These are phyloP conservation scores for Oreonectes daqikongensis DNA, from an alignment of 2,797 vertebrate species.

Conservation along the genomic window DNA sequence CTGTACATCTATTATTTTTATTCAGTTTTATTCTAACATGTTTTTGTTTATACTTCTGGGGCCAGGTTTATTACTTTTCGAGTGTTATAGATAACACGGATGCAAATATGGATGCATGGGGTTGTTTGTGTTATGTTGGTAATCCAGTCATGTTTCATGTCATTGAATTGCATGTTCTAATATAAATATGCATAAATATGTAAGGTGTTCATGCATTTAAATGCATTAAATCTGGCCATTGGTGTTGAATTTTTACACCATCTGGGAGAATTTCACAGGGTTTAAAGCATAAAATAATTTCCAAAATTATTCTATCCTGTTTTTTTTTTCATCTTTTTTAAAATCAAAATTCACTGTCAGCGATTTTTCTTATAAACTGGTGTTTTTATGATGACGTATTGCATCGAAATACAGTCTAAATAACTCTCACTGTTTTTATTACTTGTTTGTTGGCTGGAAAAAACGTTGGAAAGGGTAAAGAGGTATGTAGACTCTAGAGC, in stretches of 20 bases:
- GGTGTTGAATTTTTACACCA: not conserved
- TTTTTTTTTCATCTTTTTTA: no score
- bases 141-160: conserved; percentile 3
- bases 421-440: conserved; percentile 89
- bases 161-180: conserved; percentile 7
- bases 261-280: not conserved
- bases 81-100: conserved; percentile 11
- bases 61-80: conserved; percentile 10
- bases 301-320: not conserved
- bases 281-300: conserved; percentile 7
- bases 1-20: not conserved
- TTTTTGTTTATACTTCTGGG: not conserved
- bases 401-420: conserved; percentile 56
- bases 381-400: conserved; percentile 6
- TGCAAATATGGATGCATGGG: conserved; percentile 17
- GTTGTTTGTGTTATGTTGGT: conserved; percentile 8
- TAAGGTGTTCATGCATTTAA: not conserved
- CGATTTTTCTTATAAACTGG: conserved; percentile 5
- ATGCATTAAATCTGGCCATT: not conserved
- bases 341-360: conserved; percentile 17
- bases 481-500: conserved; percentile 85
- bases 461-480: conserved; percentile 95
- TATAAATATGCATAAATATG: not conserved
- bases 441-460: conserved; percentile 87
- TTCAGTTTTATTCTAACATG: not conserved